phyloP scores from a whole-genome alignment of 2,797 vertebrate species.

The Tokudaia muenninki region DNA sequence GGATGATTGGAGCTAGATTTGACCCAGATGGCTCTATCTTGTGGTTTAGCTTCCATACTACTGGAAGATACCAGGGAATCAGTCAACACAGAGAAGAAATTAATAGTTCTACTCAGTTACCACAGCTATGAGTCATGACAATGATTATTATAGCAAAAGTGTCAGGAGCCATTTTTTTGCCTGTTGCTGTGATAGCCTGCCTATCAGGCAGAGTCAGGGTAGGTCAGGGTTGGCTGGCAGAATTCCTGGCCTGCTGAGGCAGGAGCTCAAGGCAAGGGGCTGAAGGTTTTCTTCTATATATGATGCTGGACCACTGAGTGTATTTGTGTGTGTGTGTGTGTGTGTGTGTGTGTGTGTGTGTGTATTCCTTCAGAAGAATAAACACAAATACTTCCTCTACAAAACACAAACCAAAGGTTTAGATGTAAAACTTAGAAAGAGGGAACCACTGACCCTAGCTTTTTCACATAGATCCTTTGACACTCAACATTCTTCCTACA shows the following conservation, averaged over 20 bases:
- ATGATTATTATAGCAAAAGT: background rate
- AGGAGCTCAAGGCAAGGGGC: background rate
- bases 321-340: background rate
- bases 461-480: background rate
- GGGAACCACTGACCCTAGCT: background rate
- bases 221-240: background rate
- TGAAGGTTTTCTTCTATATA: background rate
- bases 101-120: background rate
- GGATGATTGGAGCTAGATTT: background rate
- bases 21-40: background rate
- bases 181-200: background rate
- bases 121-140: background rate
- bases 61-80: background rate
- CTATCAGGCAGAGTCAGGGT: background rate
- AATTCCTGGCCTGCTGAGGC: background rate
- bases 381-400: background rate
- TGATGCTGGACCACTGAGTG: background rate
- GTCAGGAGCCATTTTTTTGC: background rate
- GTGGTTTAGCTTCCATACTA: background rate
- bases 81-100: background rate
- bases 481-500: background rate
- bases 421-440: background rate
- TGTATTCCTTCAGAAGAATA: background rate
- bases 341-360: background rate
- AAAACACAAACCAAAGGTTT: background rate